Percentiles rank a stretch among this genome's conserved stretches.
Conservation (phyloP, 1,140 invertebrate genomes). For the Scylla paramamosain region DNA sequence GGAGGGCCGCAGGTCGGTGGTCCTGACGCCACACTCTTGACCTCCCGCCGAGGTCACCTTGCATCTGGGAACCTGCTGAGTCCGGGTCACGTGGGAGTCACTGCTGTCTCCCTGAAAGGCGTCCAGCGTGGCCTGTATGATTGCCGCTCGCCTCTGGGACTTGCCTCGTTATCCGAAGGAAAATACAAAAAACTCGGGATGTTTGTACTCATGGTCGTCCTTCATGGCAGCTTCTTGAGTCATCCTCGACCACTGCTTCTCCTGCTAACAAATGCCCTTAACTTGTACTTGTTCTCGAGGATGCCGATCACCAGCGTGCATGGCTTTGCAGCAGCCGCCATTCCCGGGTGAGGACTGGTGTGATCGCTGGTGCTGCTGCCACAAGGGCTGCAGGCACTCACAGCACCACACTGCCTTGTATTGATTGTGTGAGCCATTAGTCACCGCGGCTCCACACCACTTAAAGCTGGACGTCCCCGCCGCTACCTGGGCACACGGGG, state of each 20-base stretch:
- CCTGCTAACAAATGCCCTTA: background rate
- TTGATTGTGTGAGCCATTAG: constrained; percentile 1
- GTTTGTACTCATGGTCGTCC: background rate
- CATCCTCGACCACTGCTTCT: background rate
- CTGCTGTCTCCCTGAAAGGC: background rate
- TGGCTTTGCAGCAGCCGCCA: no score
- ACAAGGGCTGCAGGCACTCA: background rate
- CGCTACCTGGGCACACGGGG: constrained; percentile 12
- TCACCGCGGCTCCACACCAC: background rate
- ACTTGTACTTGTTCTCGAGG: background rate
- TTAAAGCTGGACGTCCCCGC: constrained; percentile 10
- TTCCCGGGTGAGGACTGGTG: no score
- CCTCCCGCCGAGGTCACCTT: background rate
- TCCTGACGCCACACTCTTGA: constrained; percentile 4
- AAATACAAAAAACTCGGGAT: background rate
- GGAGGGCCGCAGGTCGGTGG: constrained; percentile 40
- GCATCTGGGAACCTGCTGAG: background rate
- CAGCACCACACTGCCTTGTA: background rate
- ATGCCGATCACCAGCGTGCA: background rate
- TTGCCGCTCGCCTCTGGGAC: background rate
- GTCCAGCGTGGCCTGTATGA: background rate
- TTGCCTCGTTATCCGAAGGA: background rate
- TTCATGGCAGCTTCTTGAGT: background rate
- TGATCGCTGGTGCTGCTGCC: background rate
- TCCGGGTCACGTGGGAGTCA: background rate